Percentiles rank a stretch among this genome's conserved stretches.
Evolutionary conservation across 2,113 vertebrate genomes (phyloP).

Genomic region (Poicephalus gulielmi): DNA sequence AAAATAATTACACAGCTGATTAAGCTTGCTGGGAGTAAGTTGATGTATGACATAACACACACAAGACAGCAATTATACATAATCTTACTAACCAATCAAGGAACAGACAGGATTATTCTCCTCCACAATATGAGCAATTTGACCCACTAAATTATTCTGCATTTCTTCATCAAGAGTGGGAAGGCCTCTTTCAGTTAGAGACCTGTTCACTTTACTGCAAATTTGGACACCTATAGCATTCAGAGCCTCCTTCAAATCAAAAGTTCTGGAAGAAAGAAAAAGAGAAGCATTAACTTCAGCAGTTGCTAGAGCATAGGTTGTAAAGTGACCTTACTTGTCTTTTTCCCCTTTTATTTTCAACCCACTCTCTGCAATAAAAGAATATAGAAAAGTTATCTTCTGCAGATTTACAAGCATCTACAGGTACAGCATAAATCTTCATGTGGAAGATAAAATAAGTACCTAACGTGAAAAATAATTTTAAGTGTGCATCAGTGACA

Average conservation of each 20-base stretch:
- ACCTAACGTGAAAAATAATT: neutral
- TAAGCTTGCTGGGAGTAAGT: neutral
- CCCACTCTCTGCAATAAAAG: neutral
- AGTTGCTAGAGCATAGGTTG: neutral
- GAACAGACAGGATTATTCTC: constrained; percentile 84
- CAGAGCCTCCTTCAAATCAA: constrained; percentile 84
- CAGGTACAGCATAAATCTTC: neutral
- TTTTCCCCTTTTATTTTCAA: neutral
- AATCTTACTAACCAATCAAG: constrained; percentile 85
- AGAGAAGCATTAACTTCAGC: neutral
- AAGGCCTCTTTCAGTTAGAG: constrained; percentile 80
- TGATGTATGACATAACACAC: neutral
- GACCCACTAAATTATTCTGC: constrained; percentile 83
- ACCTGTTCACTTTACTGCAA: constrained; percentile 86
- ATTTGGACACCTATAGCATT: constrained; percentile 81
- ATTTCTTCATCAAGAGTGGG: constrained; percentile 75
- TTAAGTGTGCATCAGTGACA: neutral
- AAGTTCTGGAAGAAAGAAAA: constrained; percentile 70
- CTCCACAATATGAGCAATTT: constrained; percentile 83
- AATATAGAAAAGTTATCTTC: neutral
- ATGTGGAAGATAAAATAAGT: neutral
- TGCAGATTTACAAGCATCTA: neutral
- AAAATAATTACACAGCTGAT: neutral
- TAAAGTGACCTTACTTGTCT: neutral
- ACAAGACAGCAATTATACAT: neutral